Conservation (phyloP, 2,888 invertebrate species). For the Endotricha flammealis region DNA sequence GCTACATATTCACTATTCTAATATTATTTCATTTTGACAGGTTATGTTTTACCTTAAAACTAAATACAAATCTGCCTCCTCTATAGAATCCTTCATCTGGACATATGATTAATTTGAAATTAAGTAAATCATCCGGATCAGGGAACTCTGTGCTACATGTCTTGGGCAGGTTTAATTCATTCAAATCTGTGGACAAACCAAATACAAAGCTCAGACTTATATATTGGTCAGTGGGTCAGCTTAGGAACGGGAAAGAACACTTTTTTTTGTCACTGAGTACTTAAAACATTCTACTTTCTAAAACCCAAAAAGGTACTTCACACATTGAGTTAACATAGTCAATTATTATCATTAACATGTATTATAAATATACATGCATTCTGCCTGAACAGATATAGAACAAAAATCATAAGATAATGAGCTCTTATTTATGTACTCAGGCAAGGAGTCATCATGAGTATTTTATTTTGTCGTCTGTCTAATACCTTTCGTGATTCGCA, state of each 20-base stretch:
- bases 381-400: too few relatives aligned
- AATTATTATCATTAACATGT: too few relatives aligned
- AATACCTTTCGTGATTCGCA: constrained; percentile 99
- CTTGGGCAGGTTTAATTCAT: constrained; percentile 97
- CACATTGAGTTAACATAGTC: too few relatives aligned
- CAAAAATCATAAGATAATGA: not conserved
- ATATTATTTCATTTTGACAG: not conserved
- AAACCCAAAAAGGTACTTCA: not conserved
- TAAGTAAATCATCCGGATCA: constrained; percentile 96
- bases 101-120: constrained; percentile 96
- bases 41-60: constrained; percentile 84
- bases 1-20: too few relatives aligned
- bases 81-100: constrained; percentile 99
- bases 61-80: constrained; percentile 96
- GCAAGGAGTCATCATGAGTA: constrained; percentile 1
- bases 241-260: too few relatives aligned
- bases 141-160: constrained; percentile 98
- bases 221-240: too few relatives aligned
- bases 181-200: constrained; percentile 88
- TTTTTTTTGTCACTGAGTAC: not conserved
- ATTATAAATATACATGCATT: too few relatives aligned
- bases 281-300: not conserved
- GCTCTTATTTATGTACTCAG: not conserved
- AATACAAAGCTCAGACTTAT: constrained; percentile 16
- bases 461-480: constrained; percentile 6